These are phyloP conservation scores for Hyperoplus immaculatus DNA, from an alignment of 2,797 vertebrate genomes.

Conservation along the genomic window DNA sequence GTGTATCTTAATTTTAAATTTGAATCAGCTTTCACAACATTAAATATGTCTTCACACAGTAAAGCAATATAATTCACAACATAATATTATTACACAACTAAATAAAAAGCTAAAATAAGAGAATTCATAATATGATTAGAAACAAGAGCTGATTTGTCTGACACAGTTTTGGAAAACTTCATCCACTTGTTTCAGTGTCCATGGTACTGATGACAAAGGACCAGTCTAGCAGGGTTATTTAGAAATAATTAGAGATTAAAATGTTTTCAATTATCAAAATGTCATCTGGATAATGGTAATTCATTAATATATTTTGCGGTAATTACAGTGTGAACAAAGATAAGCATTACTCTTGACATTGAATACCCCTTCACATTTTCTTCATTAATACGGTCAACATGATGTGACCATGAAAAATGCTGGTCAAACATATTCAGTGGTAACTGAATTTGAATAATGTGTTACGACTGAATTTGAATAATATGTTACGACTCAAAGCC, in stretches of 20 bases:
- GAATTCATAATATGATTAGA: background rate
- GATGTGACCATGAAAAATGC: background rate
- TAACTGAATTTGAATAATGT: background rate
- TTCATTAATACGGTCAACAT: background rate
- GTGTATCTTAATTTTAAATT: background rate
- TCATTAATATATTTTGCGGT: background rate
- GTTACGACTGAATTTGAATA: background rate
- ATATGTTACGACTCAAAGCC: background rate
- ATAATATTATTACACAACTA: background rate
- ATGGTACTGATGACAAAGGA: background rate
- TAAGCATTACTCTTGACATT: background rate
- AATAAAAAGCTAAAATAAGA: background rate
- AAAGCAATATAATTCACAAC: background rate
- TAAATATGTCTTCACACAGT: background rate
- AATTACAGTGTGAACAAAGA: background rate
- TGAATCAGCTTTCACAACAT: too few species aligned
- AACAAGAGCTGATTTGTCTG: background rate
- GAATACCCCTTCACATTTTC: slow-evolving; percentile 1
- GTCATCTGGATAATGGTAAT: background rate
- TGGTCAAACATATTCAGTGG: background rate
- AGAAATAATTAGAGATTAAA: background rate
- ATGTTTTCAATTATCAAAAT: background rate
- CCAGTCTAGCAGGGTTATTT: background rate
- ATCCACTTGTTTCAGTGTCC: background rate
- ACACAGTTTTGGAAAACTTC: background rate